Base-by-base conservation (phyloP, 2,888 invertebrate genomes). In the Ptilodon capucinus region DNA sequence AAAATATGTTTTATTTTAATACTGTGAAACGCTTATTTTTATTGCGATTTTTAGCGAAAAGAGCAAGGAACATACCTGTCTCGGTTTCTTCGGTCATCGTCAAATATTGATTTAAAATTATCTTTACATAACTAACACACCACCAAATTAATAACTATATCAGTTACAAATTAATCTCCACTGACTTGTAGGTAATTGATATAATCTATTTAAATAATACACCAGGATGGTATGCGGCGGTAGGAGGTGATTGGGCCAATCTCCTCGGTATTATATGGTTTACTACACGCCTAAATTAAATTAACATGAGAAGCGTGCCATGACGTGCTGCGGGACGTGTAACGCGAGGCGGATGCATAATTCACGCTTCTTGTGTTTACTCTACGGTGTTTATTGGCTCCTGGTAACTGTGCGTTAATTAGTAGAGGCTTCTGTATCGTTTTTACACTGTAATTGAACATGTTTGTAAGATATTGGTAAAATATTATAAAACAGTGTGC, bases 271-370 rank as follows among this genome's bases (percentile, higher is more conserved):
- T 75, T 68, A 71, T 62, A 63, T 59, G 71, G 73, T 67, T 68
- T 64, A 72, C 70, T 70, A 71, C 73, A 65, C 60, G 68, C 71
- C 69, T 65, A 76, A 84, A 86, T 86, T 81, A 79, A 84, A 84
- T 85, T 84, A 85, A 76, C 84, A 80, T 79, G 78, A 76, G 72
- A 68, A 73, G 65, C 71, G 71, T 68, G 71, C 73, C 67, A 68
- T 70, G 74, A 73, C 75, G 65, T 74, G 59, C 65, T 64, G 61
- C 57, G 52, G 63, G 54, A 48, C 53, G 56, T 61, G 59, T 61
- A 57, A 47, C 65, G 51, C 52, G 56, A 62, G 64, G 54, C 57
- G 65, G 60, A 48, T 74, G 72, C 71, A 79, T 76, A 76, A 79
- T 79, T 79, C 70, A 69, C 65, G 55, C 47, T 47, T 53, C 55